These are phyloP conservation scores for Leptura quadrifasciata DNA, from an alignment of 2,888 invertebrate species.

Conservation along the genomic window DNA sequence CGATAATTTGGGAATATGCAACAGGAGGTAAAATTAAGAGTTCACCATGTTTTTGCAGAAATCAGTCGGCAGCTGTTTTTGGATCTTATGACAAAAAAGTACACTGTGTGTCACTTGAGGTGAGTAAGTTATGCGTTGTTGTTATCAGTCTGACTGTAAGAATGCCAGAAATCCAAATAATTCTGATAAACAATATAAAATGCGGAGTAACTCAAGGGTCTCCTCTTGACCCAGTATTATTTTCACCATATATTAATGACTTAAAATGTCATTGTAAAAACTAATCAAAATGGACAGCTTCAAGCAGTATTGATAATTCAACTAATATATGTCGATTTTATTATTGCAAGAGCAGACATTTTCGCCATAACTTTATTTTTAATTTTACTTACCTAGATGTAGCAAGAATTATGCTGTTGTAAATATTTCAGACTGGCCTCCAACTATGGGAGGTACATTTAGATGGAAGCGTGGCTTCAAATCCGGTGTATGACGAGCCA, in stretches of 20 bases:
- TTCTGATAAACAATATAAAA: no score
- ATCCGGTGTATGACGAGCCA: slow-evolving; percentile 71
- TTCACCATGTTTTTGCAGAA: slow-evolving; percentile 73
- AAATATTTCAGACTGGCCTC: slow-evolving; percentile 75
- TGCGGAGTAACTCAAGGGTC: no score
- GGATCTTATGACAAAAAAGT: slow-evolving; percentile 84
- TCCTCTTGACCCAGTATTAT: no score
- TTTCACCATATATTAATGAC: no score
- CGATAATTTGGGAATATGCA: slow-evolving; percentile 78
- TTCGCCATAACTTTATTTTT: no score
- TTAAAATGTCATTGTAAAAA: no score
- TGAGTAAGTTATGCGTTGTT: slow-evolving; percentile 64
- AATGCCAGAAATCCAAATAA: no score
- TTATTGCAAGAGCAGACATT: no score
- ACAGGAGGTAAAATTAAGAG: slow-evolving; percentile 82
- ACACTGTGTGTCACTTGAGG: slow-evolving; percentile 77
- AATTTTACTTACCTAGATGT: not conserved
- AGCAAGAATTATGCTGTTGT: not conserved
- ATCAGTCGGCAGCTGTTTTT: slow-evolving; percentile 75
- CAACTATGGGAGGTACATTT: slow-evolving; percentile 71
- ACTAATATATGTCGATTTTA: no score
- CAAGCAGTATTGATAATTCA: no score
- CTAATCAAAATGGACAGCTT: no score
- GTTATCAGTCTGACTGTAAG: no score
- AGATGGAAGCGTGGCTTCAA: slow-evolving; percentile 74